Evolutionary conservation across 2,888 invertebrate species (phyloP), one percentile per base, ranked within the genome.

Genomic region (Ophonus ardosiacus): DNA sequence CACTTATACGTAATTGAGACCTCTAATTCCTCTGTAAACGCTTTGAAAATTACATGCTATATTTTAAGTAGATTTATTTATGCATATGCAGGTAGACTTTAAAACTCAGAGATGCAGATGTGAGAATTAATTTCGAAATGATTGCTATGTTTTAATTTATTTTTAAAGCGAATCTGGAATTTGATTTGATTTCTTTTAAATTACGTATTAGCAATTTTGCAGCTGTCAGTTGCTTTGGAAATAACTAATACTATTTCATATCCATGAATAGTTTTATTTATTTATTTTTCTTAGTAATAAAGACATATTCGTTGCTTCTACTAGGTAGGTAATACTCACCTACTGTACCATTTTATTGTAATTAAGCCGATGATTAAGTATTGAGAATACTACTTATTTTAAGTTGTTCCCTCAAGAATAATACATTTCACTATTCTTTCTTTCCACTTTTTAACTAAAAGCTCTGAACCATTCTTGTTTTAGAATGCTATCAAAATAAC

Each of bases 1-100:
- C 81, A 81, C 51, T 81, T 81, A 81, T 38, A 65, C 24, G 51
- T 81, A 81, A 81, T 81, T 81, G 81, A 81, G 81, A 81, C 24
- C 65, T 65, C 81, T 65, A 81, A 81, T 81, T 81, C 40, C 51
- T 18, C 17, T 51, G 65, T 81, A 81, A 65, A 65, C 51, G 65
- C 63, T 68, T 51, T 65, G 65, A 43, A 81, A 81, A 81, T 81
- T 81, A 43, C 81, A 81, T 40, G 43, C 24, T 78, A 51, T 78
- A 81, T 43, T 51, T 40, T 63, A 81, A 65, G 65, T 65, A 81
- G 81, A 38, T 65, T 31, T 81, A 65, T 65, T 81, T 81, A 40
- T 81, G 65, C 31, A 81, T 81, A 65, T 38, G 43, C 8, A 51
- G 43, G 43, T 13, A 51, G 43, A 51, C 10, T 5, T 51, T 51